These are phyloP conservation scores for Deladenus siricidicola DNA, from an alignment of 2,888 invertebrate genomes.

Conservation along the genomic window DNA sequence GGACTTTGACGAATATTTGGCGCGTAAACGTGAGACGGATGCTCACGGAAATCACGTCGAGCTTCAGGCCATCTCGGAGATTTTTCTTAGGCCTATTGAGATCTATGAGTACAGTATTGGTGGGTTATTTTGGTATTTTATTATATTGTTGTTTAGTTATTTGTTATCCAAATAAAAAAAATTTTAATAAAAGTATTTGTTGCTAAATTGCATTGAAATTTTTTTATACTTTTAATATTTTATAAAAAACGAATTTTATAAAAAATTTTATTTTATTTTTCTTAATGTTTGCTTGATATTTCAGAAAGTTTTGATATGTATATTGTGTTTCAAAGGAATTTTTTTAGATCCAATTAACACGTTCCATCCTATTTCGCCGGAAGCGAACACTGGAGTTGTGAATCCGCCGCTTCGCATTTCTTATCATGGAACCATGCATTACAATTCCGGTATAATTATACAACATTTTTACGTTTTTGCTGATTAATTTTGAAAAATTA, in stretches of 20 bases:
- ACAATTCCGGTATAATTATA: constrained; percentile 61
- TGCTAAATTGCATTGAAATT: no score
- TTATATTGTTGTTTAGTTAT: no score
- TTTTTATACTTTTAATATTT: no score
- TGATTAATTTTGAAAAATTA: not conserved
- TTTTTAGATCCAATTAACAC: constrained; percentile 67
- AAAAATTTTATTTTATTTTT: no score
- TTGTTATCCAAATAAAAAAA: no score
- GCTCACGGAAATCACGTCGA: constrained; percentile 84
- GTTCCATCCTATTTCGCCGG: constrained; percentile 65
- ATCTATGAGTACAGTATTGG: constrained; percentile 72
- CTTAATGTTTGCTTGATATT: no score
- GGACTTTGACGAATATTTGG: constrained; percentile 74
- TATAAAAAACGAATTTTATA: no score
- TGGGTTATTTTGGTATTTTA: constrained; percentile 53
- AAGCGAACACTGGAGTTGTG: constrained; percentile 61
- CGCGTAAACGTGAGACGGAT: constrained; percentile 69
- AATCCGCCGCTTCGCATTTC: constrained; percentile 68
- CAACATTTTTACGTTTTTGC: not conserved
- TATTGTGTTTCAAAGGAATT: not conserved
- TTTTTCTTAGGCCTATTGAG: constrained; percentile 78
- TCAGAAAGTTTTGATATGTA: no score
- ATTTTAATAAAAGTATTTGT: no score
- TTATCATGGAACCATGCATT: constrained; percentile 77
- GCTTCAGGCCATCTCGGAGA: constrained; percentile 80